These are phyloP conservation scores for Gymnocypris eckloni DNA, from an alignment of 2,797 vertebrate genomes.

Conservation along the genomic window DNA sequence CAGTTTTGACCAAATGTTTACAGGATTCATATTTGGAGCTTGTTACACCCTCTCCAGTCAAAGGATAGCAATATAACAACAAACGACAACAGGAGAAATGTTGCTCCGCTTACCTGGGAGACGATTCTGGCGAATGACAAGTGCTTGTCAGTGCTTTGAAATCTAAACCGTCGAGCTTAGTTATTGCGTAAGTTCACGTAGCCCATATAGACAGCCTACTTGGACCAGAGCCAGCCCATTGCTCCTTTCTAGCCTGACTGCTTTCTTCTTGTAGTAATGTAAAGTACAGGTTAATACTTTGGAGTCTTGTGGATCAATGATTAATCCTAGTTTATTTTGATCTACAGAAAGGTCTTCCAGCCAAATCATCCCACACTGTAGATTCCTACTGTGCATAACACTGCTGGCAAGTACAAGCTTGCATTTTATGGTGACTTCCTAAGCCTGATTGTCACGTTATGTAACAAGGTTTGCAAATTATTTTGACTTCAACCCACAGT, in stretches of 20 bases:
- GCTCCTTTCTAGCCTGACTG: neutral
- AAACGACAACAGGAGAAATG: neutral
- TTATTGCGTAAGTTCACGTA: neutral
- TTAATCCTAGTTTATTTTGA: slow-evolving; percentile 19
- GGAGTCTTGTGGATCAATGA: neutral
- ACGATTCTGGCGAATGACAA: neutral
- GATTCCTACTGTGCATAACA: neutral
- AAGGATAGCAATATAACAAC: neutral
- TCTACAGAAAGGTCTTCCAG: neutral
- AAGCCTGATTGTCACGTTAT: neutral
- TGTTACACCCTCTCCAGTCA: neutral
- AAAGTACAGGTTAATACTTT: neutral
- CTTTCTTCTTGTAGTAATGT: neutral
- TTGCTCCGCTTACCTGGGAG: neutral
- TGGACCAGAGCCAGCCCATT: slow-evolving; percentile 24
- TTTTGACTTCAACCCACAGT: neutral
- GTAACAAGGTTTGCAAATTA: neutral
- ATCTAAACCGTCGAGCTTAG: neutral
- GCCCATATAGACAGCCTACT: slow-evolving; percentile 34
- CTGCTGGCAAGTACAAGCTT: neutral
- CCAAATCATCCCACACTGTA: neutral
- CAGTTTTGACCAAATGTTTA: neutral
- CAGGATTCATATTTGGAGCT: neutral
- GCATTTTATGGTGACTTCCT: neutral
- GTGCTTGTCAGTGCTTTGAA: neutral